These are phyloP conservation scores for Pomacea canaliculata DNA, from an alignment of 2,888 invertebrate species.

Conservation along the genomic window DNA sequence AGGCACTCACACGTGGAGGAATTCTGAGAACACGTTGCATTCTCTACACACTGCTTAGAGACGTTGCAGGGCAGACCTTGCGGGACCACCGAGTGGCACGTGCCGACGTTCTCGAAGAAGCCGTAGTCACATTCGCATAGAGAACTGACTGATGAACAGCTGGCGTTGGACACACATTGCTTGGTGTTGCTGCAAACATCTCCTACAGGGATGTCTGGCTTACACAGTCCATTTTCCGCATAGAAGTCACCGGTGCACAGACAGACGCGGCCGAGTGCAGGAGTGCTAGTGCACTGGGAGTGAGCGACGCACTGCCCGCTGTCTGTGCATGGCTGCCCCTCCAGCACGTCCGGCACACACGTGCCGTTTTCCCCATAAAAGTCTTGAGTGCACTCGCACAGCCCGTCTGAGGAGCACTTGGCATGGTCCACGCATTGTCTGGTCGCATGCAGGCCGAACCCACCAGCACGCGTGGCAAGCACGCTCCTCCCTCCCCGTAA, in stretches of 20 bases:
- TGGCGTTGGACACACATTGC: conserved; percentile 26
- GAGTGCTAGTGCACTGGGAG: background rate
- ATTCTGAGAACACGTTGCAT: conserved; percentile 15
- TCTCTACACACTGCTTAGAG: conserved; percentile 28
- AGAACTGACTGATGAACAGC: conserved; percentile 7
- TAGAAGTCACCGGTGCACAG: conserved; percentile 25
- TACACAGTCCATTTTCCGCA: conserved; percentile 12
- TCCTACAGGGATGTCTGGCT: conserved; percentile 8
- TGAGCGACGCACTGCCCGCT: conserved; percentile 16
- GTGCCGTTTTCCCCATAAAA: conserved; percentile 23
- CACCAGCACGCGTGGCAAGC: background rate
- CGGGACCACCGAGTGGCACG: conserved; percentile 15
- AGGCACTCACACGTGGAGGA: conserved; percentile 11
- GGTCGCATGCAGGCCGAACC: conserved; percentile 12
- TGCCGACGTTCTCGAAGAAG: conserved; percentile 25
- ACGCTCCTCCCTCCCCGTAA: conserved; percentile 23
- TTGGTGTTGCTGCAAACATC: conserved; percentile 12
- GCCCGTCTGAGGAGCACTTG: background rate
- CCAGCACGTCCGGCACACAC: conserved; percentile 15
- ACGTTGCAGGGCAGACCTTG: conserved; percentile 17
- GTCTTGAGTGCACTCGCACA: conserved; percentile 16
- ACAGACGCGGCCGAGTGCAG: background rate
- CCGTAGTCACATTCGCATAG: conserved; percentile 22
- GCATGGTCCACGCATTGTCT: conserved; percentile 25
- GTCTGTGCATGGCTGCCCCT: conserved; percentile 1